Percentiles rank a stretch among this genome's conserved stretches.
Evolutionary conservation across 2,113 vertebrate genomes (phyloP).

Genomic region (Lonchura striata): DNA sequence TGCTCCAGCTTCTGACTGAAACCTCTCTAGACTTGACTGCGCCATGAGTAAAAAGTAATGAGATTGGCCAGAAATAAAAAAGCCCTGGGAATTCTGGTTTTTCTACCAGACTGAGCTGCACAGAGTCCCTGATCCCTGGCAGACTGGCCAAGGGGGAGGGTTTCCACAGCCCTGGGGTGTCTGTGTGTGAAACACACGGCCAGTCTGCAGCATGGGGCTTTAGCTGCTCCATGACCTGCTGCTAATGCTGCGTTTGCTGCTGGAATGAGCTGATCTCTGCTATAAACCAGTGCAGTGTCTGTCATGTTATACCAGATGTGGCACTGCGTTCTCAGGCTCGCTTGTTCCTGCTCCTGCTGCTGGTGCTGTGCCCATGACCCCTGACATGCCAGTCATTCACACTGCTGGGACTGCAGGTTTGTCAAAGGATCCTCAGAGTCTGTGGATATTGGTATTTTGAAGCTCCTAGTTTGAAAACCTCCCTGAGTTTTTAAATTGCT

Average conservation of each 20-base stretch:
- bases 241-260: background rate
- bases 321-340: fast-evolving
- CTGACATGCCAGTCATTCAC: background rate
- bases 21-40: background rate
- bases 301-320: fast-evolving
- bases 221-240: background rate
- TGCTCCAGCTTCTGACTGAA: background rate
- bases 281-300: background rate
- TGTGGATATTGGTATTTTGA: background rate
- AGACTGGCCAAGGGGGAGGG: background rate
- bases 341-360: background rate
- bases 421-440: background rate
- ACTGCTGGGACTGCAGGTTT: background rate
- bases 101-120: background rate
- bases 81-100: background rate
- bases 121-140: background rate
- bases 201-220: background rate
- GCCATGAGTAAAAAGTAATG: background rate
- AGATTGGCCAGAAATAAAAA: background rate
- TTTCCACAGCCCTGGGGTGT: background rate
- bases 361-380: background rate
- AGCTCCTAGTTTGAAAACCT: background rate
- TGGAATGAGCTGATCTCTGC: background rate
- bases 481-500: background rate
- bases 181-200: background rate